Evolutionary conservation across 92 coral and sea anemone genomes (phyloP), one percentile per base, ranked within the genome.

Genomic region (Paragorgia papillata): DNA sequence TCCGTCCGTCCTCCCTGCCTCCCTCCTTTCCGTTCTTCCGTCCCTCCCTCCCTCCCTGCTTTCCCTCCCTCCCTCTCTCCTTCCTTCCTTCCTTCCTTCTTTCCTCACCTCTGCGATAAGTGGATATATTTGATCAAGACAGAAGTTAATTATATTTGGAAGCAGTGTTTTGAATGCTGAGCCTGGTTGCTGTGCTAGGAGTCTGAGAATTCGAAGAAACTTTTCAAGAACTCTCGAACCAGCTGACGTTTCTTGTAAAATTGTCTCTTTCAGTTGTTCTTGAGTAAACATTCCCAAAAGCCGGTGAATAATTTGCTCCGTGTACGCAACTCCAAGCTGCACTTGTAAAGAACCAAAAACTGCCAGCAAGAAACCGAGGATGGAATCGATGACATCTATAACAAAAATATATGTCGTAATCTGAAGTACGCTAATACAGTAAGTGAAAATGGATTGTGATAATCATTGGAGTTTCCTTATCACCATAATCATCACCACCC

Each of bases 121-220:
- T 5, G 98, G 98, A 78, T 88, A 82, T 8, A 94, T 87, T 86
- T 88, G 91, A 59, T 94, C 98, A 90, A 94, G 87, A 20, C 98
- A 90, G 25, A 94, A 88, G 7, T 88, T 84, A 37, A 94, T 94
- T 19, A 94, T 94, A 77, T 91, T 89, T 12, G 98, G 98, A 5
- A 94, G 82, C 51, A 94, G 91, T 1, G 95, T 84, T 60, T 94
- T 94, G 58, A 94, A 94, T 20, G 97, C 88, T 13, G 92, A 87
- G 0, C 95, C 91, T 14, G 98, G 97, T 73, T 92, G 97, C 75
- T 94, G 98, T 21, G 92, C 91, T 41, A 94, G 55, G 20, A 94
- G 84, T 88, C 90, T 96, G 49, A 94, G 81, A 62, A 94, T 90
- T 87, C 80, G 87, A 18, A 94, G 92, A 79, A 94, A 94, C 75